Percentiles rank a stretch among this genome's conserved stretches.
Conservation (phyloP, 2,113 vertebrate genomes). For the Cygnus buccinator region DNA sequence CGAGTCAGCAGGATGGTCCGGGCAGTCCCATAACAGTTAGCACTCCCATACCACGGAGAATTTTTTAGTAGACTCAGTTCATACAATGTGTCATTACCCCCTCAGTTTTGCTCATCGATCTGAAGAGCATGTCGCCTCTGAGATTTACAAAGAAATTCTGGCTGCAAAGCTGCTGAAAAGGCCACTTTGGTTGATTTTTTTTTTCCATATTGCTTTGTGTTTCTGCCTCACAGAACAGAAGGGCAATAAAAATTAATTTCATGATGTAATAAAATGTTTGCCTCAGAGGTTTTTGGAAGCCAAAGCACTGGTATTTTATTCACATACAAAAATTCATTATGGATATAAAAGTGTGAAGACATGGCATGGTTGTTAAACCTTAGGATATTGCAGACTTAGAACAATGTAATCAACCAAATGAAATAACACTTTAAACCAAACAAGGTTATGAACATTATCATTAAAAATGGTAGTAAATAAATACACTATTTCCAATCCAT, state of each 20-base stretch:
- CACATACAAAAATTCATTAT: slow-evolving; percentile 45
- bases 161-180: slow-evolving; percentile 50
- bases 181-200: slow-evolving; percentile 1
- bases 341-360: slow-evolving; percentile 47
- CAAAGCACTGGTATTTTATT: slow-evolving; percentile 43
- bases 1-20: background rate
- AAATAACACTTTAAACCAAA: slow-evolving; percentile 39
- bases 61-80: background rate
- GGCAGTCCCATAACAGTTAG: slow-evolving; percentile 7
- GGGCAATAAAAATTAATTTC: slow-evolving; percentile 64
- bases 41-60: background rate
- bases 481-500: background rate
- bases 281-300: slow-evolving; percentile 37
- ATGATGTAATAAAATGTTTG: slow-evolving; percentile 43
- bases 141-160: slow-evolving; percentile 36
- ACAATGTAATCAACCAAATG: background rate
- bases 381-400: slow-evolving; percentile 17
- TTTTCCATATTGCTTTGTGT: slow-evolving; percentile 35
- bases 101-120: background rate
- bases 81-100: background rate
- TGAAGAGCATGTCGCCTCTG: slow-evolving; percentile 40
- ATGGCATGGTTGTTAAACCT: slow-evolving; percentile 31
- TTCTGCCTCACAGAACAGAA: slow-evolving; percentile 60
- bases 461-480: slow-evolving; percentile 18
- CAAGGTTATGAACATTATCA: background rate